These are phyloP conservation scores for Argentina silus DNA, from an alignment of 2,797 vertebrate genomes.

Conservation along the genomic window DNA sequence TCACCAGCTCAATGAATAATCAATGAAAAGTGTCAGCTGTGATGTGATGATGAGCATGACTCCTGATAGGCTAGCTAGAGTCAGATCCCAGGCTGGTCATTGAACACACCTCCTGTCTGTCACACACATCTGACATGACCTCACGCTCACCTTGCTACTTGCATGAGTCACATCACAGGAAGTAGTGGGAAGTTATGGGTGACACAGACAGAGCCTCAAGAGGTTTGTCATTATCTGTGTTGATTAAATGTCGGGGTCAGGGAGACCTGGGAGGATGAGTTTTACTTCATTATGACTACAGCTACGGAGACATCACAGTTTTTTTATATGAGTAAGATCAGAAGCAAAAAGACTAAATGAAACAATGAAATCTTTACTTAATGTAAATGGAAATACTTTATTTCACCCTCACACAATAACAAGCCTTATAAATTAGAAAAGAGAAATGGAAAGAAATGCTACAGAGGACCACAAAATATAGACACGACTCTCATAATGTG, in stretches of 20 bases:
- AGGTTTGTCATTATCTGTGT: neutral
- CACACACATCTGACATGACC: neutral
- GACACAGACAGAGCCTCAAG: neutral
- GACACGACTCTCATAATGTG: slow-evolving; percentile 79
- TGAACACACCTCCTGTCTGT: neutral
- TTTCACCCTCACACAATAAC: slow-evolving; percentile 97
- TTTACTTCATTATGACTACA: neutral
- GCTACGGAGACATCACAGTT: neutral
- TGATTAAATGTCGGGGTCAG: neutral
- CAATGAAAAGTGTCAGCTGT: slow-evolving; percentile 12
- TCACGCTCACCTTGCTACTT: neutral
- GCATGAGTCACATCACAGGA: neutral
- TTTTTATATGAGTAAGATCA: neutral
- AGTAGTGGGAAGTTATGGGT: neutral
- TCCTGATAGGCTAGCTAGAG: slow-evolving; percentile 12
- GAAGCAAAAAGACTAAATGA: neutral
- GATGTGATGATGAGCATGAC: slow-evolving; percentile 1
- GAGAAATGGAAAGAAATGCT: slow-evolving; percentile 79
- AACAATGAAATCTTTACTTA: slow-evolving; percentile 32
- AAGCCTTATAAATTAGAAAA: slow-evolving; percentile 76
- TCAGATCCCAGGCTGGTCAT: neutral
- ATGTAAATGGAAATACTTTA: slow-evolving; percentile 95
- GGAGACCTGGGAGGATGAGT: neutral
- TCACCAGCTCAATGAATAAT: slow-evolving; percentile 10
- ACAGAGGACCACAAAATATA: slow-evolving; percentile 87